Evolutionary conservation across 2,113 vertebrate genomes (phyloP).

Genomic region (Equus przewalskii): DNA sequence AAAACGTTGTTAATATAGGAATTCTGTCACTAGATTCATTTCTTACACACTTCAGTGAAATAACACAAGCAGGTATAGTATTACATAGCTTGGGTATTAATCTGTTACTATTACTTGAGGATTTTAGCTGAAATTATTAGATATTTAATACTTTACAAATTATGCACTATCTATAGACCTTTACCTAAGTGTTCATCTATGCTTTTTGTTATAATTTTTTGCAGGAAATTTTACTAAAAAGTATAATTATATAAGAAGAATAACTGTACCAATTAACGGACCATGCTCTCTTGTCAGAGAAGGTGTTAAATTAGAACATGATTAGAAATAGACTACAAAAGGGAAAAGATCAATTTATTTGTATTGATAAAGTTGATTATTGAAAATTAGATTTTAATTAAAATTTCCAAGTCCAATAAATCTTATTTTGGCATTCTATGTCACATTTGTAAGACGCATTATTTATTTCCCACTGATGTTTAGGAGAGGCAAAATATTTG

Average conservation of each 20-base stretch:
- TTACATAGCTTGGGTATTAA: not conserved
- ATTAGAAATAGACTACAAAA: slow-evolving; percentile 24
- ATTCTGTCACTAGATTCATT: not conserved
- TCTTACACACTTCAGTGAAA: slow-evolving; percentile 47
- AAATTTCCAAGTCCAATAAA: not conserved
- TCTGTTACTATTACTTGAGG: not conserved
- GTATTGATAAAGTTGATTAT: not conserved
- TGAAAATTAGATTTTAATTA: slow-evolving; percentile 52
- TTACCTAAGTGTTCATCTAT: not conserved
- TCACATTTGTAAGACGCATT: not conserved
- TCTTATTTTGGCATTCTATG: slow-evolving; percentile 22
- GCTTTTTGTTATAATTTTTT: not conserved
- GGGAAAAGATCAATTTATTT: not conserved
- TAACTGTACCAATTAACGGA: not conserved
- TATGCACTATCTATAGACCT: not conserved
- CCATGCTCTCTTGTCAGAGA: not conserved
- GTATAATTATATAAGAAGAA: not conserved
- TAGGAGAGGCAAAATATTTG: not conserved
- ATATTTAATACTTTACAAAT: not conserved
- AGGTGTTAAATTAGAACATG: not conserved
- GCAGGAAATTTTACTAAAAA: slow-evolving; percentile 50
- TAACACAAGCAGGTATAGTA: not conserved
- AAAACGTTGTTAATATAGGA: not conserved
- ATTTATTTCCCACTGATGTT: not conserved
- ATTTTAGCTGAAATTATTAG: not conserved